Conservation (phyloP, 2,797 vertebrate species). For the Oryzias sinensis region DNA sequence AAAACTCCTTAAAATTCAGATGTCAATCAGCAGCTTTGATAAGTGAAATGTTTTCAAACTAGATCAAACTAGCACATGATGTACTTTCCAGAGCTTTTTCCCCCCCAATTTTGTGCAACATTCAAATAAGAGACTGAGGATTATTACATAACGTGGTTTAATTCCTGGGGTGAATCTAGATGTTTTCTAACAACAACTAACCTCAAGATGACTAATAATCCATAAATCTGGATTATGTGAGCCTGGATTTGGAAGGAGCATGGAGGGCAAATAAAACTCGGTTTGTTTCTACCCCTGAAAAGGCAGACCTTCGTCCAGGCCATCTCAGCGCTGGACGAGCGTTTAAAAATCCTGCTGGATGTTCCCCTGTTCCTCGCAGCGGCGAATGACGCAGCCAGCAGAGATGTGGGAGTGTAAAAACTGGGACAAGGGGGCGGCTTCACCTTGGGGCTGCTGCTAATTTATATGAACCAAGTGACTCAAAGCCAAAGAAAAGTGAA, state of each 20-base stretch:
- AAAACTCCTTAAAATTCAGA: not conserved
- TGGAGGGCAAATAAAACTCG: constrained; percentile 20
- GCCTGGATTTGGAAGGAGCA: constrained; percentile 7
- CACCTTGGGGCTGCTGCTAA: constrained; percentile 44
- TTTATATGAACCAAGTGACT: constrained; percentile 47
- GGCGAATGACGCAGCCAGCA: constrained; percentile 34
- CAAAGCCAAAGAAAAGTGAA: constrained; percentile 22
- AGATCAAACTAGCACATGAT: not conserved
- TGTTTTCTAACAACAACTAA: constrained; percentile 49
- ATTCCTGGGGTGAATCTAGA: constrained; percentile 11
- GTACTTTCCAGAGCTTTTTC: not conserved
- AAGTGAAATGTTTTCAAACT: too few species aligned
- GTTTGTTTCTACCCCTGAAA: constrained; percentile 30
- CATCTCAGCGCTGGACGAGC: constrained; percentile 21
- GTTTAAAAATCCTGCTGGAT: constrained; percentile 28
- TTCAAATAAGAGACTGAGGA: not conserved
- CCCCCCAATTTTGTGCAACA: not conserved
- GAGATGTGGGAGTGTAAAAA: constrained; percentile 35
- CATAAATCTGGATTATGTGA: constrained; percentile 32
- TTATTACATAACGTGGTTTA: constrained; percentile 15
- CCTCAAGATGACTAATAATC: constrained; percentile 46
- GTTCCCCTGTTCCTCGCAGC: constrained; percentile 30
- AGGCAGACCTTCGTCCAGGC: constrained; percentile 30
- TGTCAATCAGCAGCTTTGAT: too few species aligned
- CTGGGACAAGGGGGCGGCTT: constrained; percentile 57